Evolutionary conservation across 2,797 vertebrate genomes (phyloP).

Genomic region (Melanotaenia trifasciata): DNA sequence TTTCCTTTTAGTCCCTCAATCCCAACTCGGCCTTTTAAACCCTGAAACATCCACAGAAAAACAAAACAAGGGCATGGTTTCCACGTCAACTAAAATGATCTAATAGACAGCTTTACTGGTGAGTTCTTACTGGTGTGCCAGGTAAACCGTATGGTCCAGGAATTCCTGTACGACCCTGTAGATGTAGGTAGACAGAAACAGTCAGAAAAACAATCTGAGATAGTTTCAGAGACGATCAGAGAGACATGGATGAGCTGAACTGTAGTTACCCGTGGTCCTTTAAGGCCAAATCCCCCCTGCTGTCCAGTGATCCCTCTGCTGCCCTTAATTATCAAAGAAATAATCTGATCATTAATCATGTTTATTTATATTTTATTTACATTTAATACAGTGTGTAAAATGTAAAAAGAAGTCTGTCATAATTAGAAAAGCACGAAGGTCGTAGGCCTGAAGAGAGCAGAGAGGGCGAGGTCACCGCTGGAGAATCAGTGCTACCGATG

Average conservation of each 20-base stretch:
- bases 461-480: too few species aligned
- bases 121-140: conserved; percentile 79
- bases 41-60: conserved; percentile 74
- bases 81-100: background rate
- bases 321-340: conserved; percentile 71
- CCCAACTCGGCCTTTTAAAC: conserved; percentile 80
- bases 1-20: conserved; percentile 88
- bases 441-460: too few species aligned
- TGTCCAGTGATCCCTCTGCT: conserved; percentile 77
- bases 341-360: background rate
- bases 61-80: conserved; percentile 14
- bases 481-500: too few species aligned
- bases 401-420: too few species aligned
- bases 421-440: too few species aligned
- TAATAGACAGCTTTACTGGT: background rate
- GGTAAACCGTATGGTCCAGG: conserved; percentile 82
- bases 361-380: too few species aligned
- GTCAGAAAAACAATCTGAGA: background rate
- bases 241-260: background rate
- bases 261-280: conserved; percentile 80
- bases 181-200: conserved; percentile 10
- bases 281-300: conserved; percentile 74
- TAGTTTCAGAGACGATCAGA: too few species aligned
- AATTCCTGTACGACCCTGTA: conserved; percentile 85
- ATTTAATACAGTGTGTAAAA: too few species aligned